Evolutionary conservation across 2,797 vertebrate genomes (phyloP), one percentile per base, ranked within the genome.

Genomic region (Sebastes paucispinis): DNA sequence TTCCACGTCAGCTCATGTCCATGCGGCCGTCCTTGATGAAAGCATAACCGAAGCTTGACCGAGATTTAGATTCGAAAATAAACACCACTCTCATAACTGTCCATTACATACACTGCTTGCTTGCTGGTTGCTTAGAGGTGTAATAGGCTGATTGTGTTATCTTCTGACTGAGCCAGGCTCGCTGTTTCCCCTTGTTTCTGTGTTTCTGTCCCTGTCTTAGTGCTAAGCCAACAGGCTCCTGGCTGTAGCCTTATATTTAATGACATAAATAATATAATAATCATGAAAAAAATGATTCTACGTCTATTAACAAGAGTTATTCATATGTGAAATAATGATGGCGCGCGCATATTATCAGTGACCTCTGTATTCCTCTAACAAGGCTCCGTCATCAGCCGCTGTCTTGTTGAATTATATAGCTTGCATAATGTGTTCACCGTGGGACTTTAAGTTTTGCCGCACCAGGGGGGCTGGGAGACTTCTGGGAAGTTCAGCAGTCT

Each of bases 401-500:
- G 68, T 75, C 63, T 31, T 22, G 2, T 55, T 70, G 39, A 55
- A 71, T 77, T 66, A 76, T 25, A 24, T 9, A 47, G 20, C n/a
- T 4, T 16, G 43, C 9, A 4, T 67, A 22, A 18, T 69, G 27
- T 27, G 50, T 74, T 77, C 27, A 54, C 54, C 25, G 6, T 68
- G 39, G 63, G 62, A 68, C 31, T 29, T 55, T 57, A 34, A 22
- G 60, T 60, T 67, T 27, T 32, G 43, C 74, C 66, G 8, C 68
- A 31, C 25, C 29, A n/a, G 69, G 60, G 77, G 69, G 47, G 29
- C 27, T 8, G 47, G 13, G n/a, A 50, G 36, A 36, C 34, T 64
- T 84, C 43, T 80, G 85, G 83, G 79, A 84, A 83, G 83, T 79
- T 81, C n/a, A 75, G 31, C 69, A 31, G 50, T 34, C 79, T 76